Percentiles rank a stretch among this genome's conserved stretches.
Conservation (phyloP, 2,797 vertebrate species). For the Oreochromis mossambicus region DNA sequence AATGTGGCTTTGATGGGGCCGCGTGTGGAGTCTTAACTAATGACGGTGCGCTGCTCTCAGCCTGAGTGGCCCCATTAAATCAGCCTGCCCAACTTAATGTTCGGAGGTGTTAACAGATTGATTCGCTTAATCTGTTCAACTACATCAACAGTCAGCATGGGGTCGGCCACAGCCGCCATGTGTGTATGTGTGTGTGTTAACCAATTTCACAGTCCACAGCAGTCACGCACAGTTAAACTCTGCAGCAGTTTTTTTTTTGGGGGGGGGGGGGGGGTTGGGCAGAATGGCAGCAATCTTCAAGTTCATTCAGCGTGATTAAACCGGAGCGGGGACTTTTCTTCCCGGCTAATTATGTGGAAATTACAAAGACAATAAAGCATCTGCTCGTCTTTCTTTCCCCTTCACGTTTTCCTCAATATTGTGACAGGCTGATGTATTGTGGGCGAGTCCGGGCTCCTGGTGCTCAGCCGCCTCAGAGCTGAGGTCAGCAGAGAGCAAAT, state of each 20-base stretch:
- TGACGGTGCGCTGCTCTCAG: conserved; percentile 42
- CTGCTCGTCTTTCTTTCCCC: conserved; percentile 93
- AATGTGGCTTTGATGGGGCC: conserved; percentile 68
- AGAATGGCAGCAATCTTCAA: conserved; percentile 88
- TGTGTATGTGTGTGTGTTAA: conserved; percentile 81
- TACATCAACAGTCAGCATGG: conserved; percentile 70
- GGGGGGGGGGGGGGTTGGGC: background rate
- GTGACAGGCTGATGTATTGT: conserved; percentile 97
- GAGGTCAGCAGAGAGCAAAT: conserved; percentile 97
- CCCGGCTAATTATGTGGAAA: conserved; percentile 99
- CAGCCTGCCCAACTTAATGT: conserved; percentile 64
- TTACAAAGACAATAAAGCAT: conserved; percentile 98
- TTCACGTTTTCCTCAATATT: conserved; percentile 90
- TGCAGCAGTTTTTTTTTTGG: conserved; percentile 76
- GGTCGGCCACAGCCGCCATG: conserved; percentile 25
- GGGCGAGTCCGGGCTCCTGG: conserved; percentile 75
- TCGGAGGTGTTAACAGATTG: conserved; percentile 77
- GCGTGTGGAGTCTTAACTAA: conserved; percentile 65
- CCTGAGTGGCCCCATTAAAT: conserved; percentile 71
- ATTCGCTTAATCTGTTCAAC: conserved; percentile 76
- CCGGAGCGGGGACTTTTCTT: conserved; percentile 90
- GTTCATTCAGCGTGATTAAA: conserved; percentile 96
- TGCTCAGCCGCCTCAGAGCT: conserved; percentile 79
- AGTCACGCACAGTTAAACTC: conserved; percentile 97
- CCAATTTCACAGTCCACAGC: conserved; percentile 97